phyloP scores from a whole-genome alignment of 2,113 vertebrate species.

The Cryptoleucopteryx plumbea region DNA sequence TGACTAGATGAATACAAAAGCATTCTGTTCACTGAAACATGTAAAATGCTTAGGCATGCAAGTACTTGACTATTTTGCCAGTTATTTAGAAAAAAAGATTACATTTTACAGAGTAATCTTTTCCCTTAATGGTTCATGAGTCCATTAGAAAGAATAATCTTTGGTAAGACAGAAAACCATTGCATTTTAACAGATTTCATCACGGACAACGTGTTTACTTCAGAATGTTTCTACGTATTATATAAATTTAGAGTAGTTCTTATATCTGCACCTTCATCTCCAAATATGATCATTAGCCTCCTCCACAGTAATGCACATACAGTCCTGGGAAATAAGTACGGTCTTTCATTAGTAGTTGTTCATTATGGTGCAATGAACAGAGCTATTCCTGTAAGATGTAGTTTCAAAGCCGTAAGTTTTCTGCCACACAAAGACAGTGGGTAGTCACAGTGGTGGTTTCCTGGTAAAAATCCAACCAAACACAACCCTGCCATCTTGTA shows the following conservation, averaged over 20 bases:
- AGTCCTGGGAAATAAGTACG: background rate
- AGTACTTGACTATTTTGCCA: conserved; percentile 4
- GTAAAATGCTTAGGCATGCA: conserved; percentile 53
- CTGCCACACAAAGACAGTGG: background rate
- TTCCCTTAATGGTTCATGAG: background rate
- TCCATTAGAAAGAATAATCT: background rate
- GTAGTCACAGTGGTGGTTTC: background rate
- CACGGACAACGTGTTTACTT: background rate
- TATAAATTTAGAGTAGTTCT: background rate
- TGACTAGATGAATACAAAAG: conserved; percentile 61
- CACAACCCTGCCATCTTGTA: background rate
- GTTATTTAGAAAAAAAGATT: conserved; percentile 13
- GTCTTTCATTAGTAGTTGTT: background rate
- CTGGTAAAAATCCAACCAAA: background rate
- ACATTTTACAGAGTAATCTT: conserved; percentile 32
- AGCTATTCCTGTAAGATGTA: background rate
- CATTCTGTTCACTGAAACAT: conserved; percentile 50
- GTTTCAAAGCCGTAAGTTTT: background rate
- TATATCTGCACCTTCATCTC: background rate
- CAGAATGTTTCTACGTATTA: background rate
- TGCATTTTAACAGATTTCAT: background rate
- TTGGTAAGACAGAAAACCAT: background rate
- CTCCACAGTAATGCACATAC: background rate
- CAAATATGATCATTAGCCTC: background rate
- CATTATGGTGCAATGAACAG: background rate